phyloP scores from a whole-genome alignment of 1,140 invertebrate genomes.

The Drosophila seguyi region DNA sequence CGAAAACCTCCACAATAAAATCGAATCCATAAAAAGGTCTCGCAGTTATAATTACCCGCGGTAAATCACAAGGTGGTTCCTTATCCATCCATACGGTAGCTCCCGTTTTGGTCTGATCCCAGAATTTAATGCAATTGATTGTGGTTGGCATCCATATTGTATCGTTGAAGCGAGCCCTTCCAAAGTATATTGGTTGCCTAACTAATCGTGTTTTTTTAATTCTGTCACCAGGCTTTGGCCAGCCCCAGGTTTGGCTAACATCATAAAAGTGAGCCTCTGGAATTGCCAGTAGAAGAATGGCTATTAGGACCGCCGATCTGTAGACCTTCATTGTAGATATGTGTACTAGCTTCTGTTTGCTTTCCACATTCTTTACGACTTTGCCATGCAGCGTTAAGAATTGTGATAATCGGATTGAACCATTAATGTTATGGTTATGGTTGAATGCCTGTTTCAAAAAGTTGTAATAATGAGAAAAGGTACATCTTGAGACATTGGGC shows the following conservation, averaged over 20 bases:
- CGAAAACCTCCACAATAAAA: neutral
- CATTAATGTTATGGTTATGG: neutral
- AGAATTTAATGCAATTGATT: neutral
- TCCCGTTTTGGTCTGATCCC: neutral
- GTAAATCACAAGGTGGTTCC: neutral
- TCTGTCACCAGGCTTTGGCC: neutral
- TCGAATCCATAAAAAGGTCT: neutral
- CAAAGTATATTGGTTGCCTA: neutral
- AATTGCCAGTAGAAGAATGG: neutral
- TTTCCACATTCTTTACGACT: neutral
- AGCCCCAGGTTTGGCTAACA: neutral
- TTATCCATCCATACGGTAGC: neutral
- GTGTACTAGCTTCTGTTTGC: neutral
- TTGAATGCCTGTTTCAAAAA: too few species aligned
- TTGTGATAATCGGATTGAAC: neutral
- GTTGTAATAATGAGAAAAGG: too few species aligned
- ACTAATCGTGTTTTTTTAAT: neutral
- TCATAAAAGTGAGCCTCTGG: neutral
- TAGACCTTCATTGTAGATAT: neutral
- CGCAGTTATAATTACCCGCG: neutral
- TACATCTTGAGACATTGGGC: too few species aligned
- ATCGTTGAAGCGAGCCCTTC: neutral
- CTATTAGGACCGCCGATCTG: neutral
- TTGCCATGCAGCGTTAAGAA: neutral
- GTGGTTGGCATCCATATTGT: neutral